A percentile compares a stretch with the other conserved stretches of the same genome.
phyloP scores from a whole-genome alignment of 2,888 invertebrate species.

The Empis stercorea region DNA sequence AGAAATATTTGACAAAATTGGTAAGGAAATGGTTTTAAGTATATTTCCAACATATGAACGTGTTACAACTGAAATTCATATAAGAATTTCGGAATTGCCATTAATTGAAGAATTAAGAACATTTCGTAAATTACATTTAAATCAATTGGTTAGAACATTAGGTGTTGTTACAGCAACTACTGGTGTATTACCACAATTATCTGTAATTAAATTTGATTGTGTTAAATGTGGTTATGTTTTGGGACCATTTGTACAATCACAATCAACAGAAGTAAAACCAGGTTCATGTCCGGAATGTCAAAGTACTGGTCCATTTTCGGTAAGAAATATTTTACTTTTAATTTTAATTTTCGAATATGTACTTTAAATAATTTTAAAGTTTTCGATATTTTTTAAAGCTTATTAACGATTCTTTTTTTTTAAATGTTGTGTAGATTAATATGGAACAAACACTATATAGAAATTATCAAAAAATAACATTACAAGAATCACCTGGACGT shows the following conservation, averaged over 20 bases:
- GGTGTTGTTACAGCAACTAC: conserved; percentile 96
- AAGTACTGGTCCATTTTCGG: conserved; percentile 85
- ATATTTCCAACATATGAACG: conserved; percentile 94
- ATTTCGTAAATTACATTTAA: conserved; percentile 77
- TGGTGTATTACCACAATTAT: conserved; percentile 88
- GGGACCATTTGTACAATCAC: conserved; percentile 92
- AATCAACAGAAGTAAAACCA: conserved; percentile 87
- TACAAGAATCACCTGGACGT: conserved; percentile 96
- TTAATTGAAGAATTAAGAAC: conserved; percentile 91
- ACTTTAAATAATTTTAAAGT: not conserved
- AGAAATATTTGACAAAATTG: conserved; percentile 90
- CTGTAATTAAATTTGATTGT: conserved; percentile 95
- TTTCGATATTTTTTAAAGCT: not conserved
- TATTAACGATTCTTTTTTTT: not conserved
- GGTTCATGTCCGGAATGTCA: conserved; percentile 98
- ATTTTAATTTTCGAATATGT: not conserved
- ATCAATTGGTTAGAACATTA: conserved; percentile 83
- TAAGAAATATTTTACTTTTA: conserved; percentile 28
- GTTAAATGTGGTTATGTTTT: conserved; percentile 87
- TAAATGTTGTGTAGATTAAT: conserved; percentile 60
- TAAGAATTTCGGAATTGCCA: conserved; percentile 88
- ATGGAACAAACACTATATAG: conserved; percentile 98
- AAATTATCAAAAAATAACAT: conserved; percentile 94
- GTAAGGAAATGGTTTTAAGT: conserved; percentile 81
- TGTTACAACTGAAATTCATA: conserved; percentile 87